A percentile compares a stretch with the other conserved stretches of the same genome.
Conservation (phyloP, 2,113 vertebrate genomes). For the Haplochromis vanheusdeni region DNA sequence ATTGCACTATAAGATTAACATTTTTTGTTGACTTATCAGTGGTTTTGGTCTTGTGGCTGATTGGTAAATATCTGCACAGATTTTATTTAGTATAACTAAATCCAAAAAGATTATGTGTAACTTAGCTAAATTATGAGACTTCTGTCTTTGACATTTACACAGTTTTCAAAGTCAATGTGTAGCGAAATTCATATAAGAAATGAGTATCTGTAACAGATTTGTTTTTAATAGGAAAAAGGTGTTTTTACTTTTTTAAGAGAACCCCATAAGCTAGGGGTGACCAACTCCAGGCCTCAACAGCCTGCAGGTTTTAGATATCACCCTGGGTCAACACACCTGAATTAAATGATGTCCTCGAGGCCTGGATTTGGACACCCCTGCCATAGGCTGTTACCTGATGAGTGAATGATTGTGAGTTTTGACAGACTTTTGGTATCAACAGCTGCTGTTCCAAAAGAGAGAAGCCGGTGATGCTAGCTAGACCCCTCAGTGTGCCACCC, state of each 20-base stretch:
- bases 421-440: neutral
- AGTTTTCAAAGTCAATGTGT: neutral
- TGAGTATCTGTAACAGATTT: neutral
- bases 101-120: neutral
- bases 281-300: neutral
- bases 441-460: neutral
- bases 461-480: neutral
- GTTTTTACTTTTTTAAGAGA: neutral
- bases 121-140: neutral
- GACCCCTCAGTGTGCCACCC: neutral
- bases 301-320: neutral
- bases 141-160: neutral
- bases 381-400: neutral
- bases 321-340: neutral
- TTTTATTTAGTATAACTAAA: neutral
- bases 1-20: neutral
- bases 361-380: neutral
- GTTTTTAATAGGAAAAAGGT: neutral
- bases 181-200: neutral
- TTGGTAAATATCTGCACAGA: neutral
- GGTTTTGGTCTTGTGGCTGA: neutral
- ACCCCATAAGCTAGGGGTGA: neutral
- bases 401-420: neutral
- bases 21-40: neutral
- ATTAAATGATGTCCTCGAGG: neutral